Conservation (phyloP, 2,888 invertebrate genomes). For the Ethmia dodecea region DNA sequence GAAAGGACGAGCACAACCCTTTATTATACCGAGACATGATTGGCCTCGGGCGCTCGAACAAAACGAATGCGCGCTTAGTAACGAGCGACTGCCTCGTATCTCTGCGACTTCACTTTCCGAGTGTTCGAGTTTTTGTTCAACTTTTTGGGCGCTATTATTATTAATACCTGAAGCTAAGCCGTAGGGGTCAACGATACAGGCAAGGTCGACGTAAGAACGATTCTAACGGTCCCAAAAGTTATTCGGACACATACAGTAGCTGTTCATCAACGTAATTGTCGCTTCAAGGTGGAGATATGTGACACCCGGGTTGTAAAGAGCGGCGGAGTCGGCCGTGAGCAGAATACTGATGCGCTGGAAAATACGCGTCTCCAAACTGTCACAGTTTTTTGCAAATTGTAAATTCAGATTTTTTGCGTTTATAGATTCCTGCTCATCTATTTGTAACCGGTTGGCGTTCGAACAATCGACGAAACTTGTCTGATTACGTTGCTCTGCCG, state of each 20-base stretch:
- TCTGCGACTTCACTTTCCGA: conserved; percentile 49
- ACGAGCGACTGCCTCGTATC: conserved; percentile 47
- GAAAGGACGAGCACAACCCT: conserved; percentile 65
- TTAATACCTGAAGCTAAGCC: conserved; percentile 21
- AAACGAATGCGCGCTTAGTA: conserved; percentile 61
- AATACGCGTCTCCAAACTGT: conserved; percentile 45
- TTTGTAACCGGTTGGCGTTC: conserved; percentile 2
- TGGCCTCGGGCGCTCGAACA: conserved; percentile 65
- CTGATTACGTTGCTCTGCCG: conserved; percentile 27
- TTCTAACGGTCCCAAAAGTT: no score
- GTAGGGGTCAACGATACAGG: conserved; percentile 36
- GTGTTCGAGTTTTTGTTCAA: conserved; percentile 38
- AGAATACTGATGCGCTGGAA: conserved; percentile 60
- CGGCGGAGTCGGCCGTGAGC: conserved; percentile 26
- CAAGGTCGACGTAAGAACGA: conserved; percentile 20
- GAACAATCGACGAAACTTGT: conserved; percentile 19
- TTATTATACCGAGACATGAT: conserved; percentile 73
- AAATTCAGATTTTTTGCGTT: conserved; percentile 10
- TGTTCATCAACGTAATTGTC: conserved; percentile 40
- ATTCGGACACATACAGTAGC: conserved; percentile 32
- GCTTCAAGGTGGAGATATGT: conserved; percentile 29
- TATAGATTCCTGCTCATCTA: conserved; percentile 1
- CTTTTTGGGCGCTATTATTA: conserved; percentile 33
- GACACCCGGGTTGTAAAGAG: conserved; percentile 49
- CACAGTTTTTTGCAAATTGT: conserved; percentile 32